Base-by-base conservation (phyloP, 2,888 invertebrate genomes). In the Sinopyrophorus schimmeli region DNA sequence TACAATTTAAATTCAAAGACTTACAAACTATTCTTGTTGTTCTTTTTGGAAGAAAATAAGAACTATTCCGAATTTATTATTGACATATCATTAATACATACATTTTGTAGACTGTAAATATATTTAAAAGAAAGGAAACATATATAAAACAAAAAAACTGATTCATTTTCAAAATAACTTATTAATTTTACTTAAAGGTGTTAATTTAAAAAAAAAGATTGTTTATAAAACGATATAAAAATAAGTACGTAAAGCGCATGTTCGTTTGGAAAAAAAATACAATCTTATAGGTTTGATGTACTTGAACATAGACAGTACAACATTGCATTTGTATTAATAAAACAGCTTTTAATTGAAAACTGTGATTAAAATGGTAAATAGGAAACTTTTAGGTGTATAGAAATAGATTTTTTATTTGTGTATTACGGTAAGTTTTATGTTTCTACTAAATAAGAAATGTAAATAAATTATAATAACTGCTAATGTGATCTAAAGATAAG, bases 1-100 rank as follows among this genome's bases (percentile, higher is more conserved):
- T 35, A 38, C 11, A 16, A 38, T 11, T 38, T 11, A 24, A 31
- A n/a, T 17, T 31, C n/a, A 15, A n/a, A 11, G 6, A n/a, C 5
- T 31, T 16, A 16, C 7, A 7, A 20, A 28, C 10, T 27, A 12
- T 28, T 39, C 16, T 3, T 28, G 23, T 6, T 3, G 18, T 37
- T 5, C 24, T 43, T 34, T 46, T 12, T 32, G 14, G 27, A 46
- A 42, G 31, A 38, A 41, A 40, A n/a, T n/a, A n/a, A 34, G 32
- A 53, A 44, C 57, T 26, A 65, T 67, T 62, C 64, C 69, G 67
- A 69, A 70, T 69, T 69, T 68, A 68, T 62, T 62, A 58, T 56
- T 65, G 64, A 70, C 68, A 69, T 70, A 70, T 69, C 69, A 67
- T 61, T 58, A 58, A 47, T 50, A 44, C 44, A 43, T 42, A 55